These are phyloP conservation scores for Spodoptera litura DNA, from an alignment of 1,140 invertebrate genomes.

Conservation along the genomic window DNA sequence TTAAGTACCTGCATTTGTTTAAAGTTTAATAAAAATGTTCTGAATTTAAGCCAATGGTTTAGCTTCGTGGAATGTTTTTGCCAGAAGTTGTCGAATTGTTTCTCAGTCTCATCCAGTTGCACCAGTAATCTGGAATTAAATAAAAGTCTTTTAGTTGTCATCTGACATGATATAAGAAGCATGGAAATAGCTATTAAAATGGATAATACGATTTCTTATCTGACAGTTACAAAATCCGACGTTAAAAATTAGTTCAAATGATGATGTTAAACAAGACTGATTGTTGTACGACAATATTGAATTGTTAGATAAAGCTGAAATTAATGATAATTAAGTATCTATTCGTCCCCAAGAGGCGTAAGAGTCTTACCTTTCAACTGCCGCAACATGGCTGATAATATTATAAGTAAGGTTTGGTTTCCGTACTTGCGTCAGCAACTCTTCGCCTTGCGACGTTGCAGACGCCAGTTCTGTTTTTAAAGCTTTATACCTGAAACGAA, in stretches of 20 bases:
- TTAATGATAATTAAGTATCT: too few species aligned
- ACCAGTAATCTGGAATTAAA: conserved; percentile 91
- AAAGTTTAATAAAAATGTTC: conserved; percentile 90
- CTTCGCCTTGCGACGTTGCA: conserved; percentile 94
- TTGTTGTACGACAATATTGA: too few species aligned
- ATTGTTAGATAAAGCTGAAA: too few species aligned
- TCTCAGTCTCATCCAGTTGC: conserved; percentile 97
- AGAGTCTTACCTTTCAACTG: conserved; percentile 92
- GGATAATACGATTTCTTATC: too few species aligned
- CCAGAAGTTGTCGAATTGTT: conserved; percentile 97
- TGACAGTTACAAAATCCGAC: too few species aligned
- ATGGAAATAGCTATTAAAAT: too few species aligned
- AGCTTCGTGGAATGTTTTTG: conserved; percentile 94
- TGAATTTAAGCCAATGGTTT: conserved; percentile 94
- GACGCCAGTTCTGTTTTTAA: conserved; percentile 92
- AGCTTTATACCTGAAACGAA: conserved; percentile 81
- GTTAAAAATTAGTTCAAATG: too few species aligned
- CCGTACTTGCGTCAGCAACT: conserved; percentile 89
- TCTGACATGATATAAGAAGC: not conserved
- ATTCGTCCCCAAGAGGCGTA: too few species aligned
- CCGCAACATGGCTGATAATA: conserved; percentile 95
- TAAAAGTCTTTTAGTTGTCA: not conserved
- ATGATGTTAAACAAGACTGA: too few species aligned
- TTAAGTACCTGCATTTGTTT: conserved; percentile 82
- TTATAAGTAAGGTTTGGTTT: conserved; percentile 88